phyloP scores from a whole-genome alignment of 2,888 invertebrate genomes.

The Tiliacea citrago region DNA sequence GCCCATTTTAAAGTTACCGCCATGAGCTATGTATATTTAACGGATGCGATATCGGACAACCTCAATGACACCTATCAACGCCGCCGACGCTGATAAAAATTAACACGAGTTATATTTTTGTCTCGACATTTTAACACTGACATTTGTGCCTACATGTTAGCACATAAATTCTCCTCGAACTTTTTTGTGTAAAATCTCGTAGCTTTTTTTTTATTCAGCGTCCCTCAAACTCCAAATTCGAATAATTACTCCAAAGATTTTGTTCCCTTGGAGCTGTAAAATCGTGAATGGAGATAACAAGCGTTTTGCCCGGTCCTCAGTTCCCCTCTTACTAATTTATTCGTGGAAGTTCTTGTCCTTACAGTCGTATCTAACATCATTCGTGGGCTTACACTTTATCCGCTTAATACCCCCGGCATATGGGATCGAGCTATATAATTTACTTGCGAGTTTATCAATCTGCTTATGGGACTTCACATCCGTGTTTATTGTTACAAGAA shows the following conservation, averaged over 20 bases:
- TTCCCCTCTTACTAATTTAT: conserved; percentile 82
- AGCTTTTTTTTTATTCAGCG: conserved; percentile 68
- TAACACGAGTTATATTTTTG: conserved; percentile 56
- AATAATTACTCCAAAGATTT: conserved; percentile 80
- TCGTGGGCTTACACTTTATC: conserved; percentile 79
- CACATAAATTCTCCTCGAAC: conserved; percentile 47
- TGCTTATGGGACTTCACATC: conserved; percentile 57
- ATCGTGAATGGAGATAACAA: conserved; percentile 82
- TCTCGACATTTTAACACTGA: conserved; percentile 50
- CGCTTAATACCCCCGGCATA: conserved; percentile 77
- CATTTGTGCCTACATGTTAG: conserved; percentile 36
- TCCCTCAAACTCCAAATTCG: conserved; percentile 65
- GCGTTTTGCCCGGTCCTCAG: conserved; percentile 76
- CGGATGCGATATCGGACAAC: conserved; percentile 73
- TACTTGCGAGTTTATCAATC: conserved; percentile 74
- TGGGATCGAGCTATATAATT: conserved; percentile 74
- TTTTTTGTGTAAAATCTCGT: conserved; percentile 52
- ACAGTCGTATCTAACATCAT: conserved; percentile 80
- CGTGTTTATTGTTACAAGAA: conserved; percentile 54
- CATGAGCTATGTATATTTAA: conserved; percentile 71
- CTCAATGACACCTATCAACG: conserved; percentile 56
- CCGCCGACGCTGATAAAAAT: conserved; percentile 60
- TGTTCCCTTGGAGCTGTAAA: conserved; percentile 78
- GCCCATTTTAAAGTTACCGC: conserved; percentile 81
- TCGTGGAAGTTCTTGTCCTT: conserved; percentile 81